Base-by-base conservation (phyloP, 2,113 vertebrate genomes). In the Ploceus nigricollis region DNA sequence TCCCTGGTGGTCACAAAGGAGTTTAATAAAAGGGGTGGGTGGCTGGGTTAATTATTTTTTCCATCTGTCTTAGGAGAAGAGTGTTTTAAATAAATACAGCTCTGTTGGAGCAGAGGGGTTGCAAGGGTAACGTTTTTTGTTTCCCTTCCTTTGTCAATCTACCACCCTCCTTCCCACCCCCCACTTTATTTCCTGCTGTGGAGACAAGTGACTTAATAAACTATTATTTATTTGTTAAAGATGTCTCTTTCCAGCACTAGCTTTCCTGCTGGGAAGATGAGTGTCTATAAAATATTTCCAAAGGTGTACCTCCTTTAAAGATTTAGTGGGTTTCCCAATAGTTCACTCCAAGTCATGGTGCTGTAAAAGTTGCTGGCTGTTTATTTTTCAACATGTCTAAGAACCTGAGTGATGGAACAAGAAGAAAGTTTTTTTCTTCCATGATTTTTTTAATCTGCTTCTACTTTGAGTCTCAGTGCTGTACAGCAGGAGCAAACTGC, bases 1-100 rank as follows among this genome's bases (percentile, higher is more conserved):
- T 96, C 77, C 88, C 96, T 96, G 95, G 96, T 95, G 82, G 93
- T 89, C 93, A 93, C 90, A 90, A 91, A 97, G 91, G 83, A 92
- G 86, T 97, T 96, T 96, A 97, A 97, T 97, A 97, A 96, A 96
- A 92, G 82, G 93, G 81, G 92, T 96, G 90, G 85, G 94, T 96
- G 94, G 95, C 87, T 94, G 89, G 75, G 73, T 94, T 96, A 96
- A 96, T 97, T 96, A 96, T 96, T 97, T 96, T 90, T 94, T 93
- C 96, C 93, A 95, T 96, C 93, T 97, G 95, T 96, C 95, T 93
- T 94, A 37, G 78, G 78, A 94, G 94, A 96, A 96, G 93, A 96
- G 95, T 96, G 96, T 92, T 96, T 97, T 94, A 96, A 97, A 92
- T 94, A 94, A 96, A 80, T 95, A 82, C 88, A 66, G 85, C 87